A percentile compares a stretch with the other conserved stretches of the same genome.
These are phyloP conservation scores for Agapornis roseicollis DNA, from an alignment of 2,113 vertebrate genomes.

Conservation along the genomic window DNA sequence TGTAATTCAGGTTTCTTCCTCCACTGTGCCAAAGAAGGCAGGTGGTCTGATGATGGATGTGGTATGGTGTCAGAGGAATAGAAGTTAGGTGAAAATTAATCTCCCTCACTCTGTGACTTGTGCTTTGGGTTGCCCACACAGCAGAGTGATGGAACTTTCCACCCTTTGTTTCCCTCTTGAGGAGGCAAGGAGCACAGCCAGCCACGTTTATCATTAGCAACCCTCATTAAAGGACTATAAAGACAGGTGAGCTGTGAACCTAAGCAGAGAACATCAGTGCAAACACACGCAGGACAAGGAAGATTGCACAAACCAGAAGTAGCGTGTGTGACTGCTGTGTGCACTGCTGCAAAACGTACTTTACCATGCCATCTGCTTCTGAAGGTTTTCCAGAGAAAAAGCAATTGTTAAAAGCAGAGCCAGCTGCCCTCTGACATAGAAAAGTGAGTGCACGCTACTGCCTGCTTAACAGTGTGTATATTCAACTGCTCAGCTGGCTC, in stretches of 20 bases:
- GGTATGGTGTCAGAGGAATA: background rate
- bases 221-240: background rate
- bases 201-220: background rate
- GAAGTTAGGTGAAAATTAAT: background rate
- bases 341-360: background rate
- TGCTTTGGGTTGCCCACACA: background rate
- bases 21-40: background rate
- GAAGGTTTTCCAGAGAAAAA: background rate
- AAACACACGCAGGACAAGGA: background rate
- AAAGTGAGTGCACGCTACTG: background rate
- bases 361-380: background rate
- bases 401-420: background rate
- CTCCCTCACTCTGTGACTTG: background rate
- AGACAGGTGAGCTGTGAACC: background rate
- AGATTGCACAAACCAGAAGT: background rate
- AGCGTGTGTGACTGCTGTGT: background rate
- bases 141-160: background rate
- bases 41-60: background rate
- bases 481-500: background rate
- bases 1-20: background rate
- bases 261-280: background rate
- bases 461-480: background rate
- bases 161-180: background rate
- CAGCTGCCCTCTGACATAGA: background rate
- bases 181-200: background rate